These are phyloP conservation scores for Catostomus latipinnis DNA, from an alignment of 2,797 vertebrate genomes.

Conservation along the genomic window DNA sequence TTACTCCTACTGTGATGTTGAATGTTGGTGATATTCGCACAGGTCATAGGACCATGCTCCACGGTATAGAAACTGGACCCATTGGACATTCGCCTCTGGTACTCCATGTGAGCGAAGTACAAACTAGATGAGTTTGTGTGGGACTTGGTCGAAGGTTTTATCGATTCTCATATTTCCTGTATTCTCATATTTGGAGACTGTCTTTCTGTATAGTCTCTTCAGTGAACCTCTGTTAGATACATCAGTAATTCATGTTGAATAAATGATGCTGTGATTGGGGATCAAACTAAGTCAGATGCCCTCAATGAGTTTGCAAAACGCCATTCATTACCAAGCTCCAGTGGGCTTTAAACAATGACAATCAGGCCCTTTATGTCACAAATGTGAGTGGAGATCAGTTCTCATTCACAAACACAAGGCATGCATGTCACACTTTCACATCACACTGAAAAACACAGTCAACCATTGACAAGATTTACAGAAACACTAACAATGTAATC, in stretches of 20 bases:
- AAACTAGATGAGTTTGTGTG: no score
- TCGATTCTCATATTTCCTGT: no score
- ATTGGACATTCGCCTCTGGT: no score
- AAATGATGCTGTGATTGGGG: neutral
- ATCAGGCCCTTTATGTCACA: constrained; percentile 55
- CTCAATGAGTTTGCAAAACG: constrained; percentile 26
- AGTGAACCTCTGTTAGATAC: neutral
- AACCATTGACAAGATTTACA: constrained; percentile 32
- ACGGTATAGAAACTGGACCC: no score
- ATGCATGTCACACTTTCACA: neutral
- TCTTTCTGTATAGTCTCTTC: neutral
- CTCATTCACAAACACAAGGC: constrained; percentile 31
- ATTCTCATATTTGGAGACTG: neutral
- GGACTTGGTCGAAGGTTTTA: no score
- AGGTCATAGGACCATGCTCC: no score
- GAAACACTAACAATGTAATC: no score
- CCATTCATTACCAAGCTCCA: constrained; percentile 43
- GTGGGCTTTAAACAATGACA: constrained; percentile 51
- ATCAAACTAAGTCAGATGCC: constrained; percentile 33
- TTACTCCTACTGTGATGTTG: no score
- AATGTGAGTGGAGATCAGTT: constrained; percentile 30
- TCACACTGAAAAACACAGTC: constrained; percentile 28
- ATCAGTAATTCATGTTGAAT: neutral
- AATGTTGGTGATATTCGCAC: no score
- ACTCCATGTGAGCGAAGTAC: no score